phyloP scores from a whole-genome alignment of 2,113 vertebrate species.

The Lathamus discolor region DNA sequence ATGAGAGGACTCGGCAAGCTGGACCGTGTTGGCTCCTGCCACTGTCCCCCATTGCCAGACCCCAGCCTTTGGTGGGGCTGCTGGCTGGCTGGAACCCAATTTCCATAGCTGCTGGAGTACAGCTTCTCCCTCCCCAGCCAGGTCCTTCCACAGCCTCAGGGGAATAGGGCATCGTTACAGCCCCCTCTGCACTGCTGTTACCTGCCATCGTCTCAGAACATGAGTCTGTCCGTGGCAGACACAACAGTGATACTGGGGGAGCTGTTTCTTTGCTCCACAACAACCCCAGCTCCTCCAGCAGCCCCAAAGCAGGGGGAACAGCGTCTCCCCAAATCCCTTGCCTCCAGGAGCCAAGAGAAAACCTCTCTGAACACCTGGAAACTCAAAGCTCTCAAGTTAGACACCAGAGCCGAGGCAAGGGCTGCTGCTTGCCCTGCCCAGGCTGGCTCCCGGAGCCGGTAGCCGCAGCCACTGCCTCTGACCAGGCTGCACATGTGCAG shows the following conservation, averaged over 20 bases:
- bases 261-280: neutral
- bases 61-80: neutral
- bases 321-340: neutral
- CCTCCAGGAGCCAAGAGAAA: neutral
- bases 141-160: neutral
- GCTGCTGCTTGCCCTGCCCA: neutral
- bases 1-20: neutral
- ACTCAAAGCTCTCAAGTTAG: neutral
- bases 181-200: neutral
- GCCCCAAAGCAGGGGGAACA: neutral
- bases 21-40: neutral
- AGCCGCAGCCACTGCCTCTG: neutral
- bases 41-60: neutral
- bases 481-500: neutral
- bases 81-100: neutral
- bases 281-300: neutral
- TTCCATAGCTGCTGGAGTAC: neutral
- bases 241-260: neutral
- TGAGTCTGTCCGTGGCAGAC: neutral
- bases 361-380: neutral
- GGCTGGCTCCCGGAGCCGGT: neutral
- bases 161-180: neutral
- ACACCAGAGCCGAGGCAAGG: rapidly evolving
- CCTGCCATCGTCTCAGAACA: neutral
- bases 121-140: neutral